A percentile compares a stretch with the other conserved stretches of the same genome.
Evolutionary conservation across 2,888 invertebrate genomes (phyloP).

Genomic region (Deilephila porcellus): DNA sequence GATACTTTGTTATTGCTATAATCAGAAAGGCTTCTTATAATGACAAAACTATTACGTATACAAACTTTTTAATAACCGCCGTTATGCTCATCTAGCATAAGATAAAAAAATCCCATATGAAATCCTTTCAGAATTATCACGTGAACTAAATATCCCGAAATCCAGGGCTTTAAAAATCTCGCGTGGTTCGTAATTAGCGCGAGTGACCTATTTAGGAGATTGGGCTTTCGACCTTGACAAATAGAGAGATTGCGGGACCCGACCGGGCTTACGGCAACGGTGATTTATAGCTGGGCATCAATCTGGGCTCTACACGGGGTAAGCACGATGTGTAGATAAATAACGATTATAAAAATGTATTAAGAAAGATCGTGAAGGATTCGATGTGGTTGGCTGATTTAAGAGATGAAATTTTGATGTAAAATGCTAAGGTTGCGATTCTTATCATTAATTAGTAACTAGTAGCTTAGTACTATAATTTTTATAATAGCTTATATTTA

Average conservation of each 20-base stretch:
- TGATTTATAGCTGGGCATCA: slow-evolving; percentile 29
- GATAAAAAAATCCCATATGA: not conserved
- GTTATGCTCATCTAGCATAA: not conserved
- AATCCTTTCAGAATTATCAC: not conserved
- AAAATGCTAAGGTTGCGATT: no score
- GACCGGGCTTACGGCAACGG: slow-evolving; percentile 25
- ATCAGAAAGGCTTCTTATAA: no score
- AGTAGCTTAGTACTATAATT: no score
- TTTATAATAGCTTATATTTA: no score
- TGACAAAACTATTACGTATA: no score
- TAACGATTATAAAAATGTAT: slow-evolving; percentile 22
- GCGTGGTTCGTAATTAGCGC: slow-evolving; percentile 31
- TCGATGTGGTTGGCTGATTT: not conserved
- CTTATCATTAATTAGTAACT: no score
- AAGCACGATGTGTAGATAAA: slow-evolving; percentile 16
- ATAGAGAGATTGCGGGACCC: slow-evolving; percentile 29
- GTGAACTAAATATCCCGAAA: not conserved
- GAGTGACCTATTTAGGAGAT: slow-evolving; percentile 34
- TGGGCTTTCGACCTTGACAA: slow-evolving; percentile 29
- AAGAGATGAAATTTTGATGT: no score
- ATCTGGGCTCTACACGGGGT: slow-evolving; percentile 15
- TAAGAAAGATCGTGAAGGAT: not conserved
- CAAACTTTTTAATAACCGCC: no score
- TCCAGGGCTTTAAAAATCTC: slow-evolving; percentile 26
- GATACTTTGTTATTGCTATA: no score